phyloP scores from a whole-genome alignment of 2,888 invertebrate genomes.

The Gastrophysa polygoni region DNA sequence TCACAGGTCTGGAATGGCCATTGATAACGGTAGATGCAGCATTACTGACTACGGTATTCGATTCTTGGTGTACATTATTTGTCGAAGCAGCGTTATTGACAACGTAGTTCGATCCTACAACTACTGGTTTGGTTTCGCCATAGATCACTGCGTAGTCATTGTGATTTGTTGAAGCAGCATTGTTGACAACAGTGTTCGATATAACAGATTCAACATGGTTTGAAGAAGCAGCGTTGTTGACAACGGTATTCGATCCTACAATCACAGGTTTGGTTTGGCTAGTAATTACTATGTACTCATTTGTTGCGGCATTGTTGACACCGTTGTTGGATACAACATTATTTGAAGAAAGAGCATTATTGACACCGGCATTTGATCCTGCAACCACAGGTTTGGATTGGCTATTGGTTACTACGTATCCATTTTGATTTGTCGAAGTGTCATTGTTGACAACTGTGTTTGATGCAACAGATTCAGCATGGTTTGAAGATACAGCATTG shows the following conservation, averaged over 20 bases:
- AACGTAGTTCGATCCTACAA: neutral
- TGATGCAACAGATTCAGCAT: neutral
- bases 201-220: neutral
- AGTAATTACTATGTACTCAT: too few species aligned
- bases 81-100: neutral
- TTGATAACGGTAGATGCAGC: neutral
- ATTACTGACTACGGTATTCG: neutral
- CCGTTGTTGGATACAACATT: too few species aligned
- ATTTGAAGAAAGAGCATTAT: too few species aligned
- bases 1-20: slow-evolving; percentile 1
- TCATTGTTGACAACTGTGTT: neutral
- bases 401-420: neutral
- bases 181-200: neutral
- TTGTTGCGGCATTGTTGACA: too few species aligned
- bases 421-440: too few species aligned
- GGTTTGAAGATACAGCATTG: neutral
- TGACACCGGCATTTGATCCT: too few species aligned
- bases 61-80: neutral
- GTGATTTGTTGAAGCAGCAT: neutral
- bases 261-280: too few species aligned
- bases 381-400: neutral
- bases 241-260: too few species aligned
- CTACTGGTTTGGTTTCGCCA: neutral
- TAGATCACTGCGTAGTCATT: too few species aligned
- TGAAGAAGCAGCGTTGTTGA: neutral